Conservation (phyloP, 2,113 vertebrate species). For the Phodopus roborovskii region DNA sequence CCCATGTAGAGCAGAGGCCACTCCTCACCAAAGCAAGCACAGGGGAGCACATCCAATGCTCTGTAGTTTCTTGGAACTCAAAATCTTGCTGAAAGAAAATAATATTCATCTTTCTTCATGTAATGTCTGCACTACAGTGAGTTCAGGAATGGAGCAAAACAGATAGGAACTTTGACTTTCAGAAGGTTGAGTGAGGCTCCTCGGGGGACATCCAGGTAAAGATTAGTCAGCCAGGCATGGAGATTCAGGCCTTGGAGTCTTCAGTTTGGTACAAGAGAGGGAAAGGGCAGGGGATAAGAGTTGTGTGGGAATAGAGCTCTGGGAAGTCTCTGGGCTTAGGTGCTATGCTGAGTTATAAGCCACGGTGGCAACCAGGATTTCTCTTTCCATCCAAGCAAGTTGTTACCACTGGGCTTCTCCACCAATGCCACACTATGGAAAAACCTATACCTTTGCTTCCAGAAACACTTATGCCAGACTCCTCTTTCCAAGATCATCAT, state of each 20-base stretch:
- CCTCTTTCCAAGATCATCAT: background rate
- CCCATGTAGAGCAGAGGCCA: background rate
- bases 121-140: background rate
- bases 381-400: background rate
- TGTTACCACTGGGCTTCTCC: background rate
- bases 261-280: fast-evolving
- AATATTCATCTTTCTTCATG: background rate
- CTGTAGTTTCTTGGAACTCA: background rate
- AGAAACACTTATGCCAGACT: background rate
- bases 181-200: background rate
- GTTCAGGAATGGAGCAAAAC: background rate
- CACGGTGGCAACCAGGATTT: background rate
- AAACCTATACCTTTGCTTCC: background rate
- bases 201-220: background rate
- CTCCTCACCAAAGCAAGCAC: background rate
- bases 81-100: background rate
- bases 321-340: background rate
- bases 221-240: background rate
- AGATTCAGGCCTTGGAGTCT: background rate
- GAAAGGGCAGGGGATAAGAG: background rate
- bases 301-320: background rate
- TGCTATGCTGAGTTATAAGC: background rate
- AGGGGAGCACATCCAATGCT: background rate
- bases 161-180: background rate
- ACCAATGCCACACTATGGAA: background rate